A percentile compares a stretch with the other conserved stretches of the same genome.
Evolutionary conservation across 2,797 vertebrate genomes (phyloP).

Genomic region (Molossus molossus): DNA sequence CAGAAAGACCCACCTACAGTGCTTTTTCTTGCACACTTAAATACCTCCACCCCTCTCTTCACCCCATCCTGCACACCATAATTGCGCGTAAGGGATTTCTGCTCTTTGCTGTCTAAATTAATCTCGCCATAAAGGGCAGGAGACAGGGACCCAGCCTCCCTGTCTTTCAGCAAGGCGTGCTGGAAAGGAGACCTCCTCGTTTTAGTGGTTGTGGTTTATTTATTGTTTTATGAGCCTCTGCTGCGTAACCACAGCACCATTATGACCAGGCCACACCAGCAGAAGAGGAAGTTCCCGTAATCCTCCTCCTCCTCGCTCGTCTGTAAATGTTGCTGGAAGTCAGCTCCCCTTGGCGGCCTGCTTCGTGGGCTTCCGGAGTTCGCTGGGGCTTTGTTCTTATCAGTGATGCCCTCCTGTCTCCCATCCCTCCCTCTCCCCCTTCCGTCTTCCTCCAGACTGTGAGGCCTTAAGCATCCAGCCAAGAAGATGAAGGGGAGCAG

Average conservation of each 20-base stretch:
- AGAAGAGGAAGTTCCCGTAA: conserved; percentile 81
- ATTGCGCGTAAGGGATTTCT: neutral
- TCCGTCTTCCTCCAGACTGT: conserved; percentile 75
- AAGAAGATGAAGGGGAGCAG: neutral
- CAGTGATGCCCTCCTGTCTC: conserved; percentile 77
- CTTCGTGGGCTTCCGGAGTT: conserved; percentile 72
- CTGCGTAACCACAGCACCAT: conserved; percentile 71
- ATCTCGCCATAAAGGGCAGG: neutral
- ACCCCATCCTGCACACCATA: rapidly evolving
- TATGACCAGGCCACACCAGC: conserved; percentile 61
- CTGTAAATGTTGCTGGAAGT: conserved; percentile 82
- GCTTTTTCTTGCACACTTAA: neutral
- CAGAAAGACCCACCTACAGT: neutral
- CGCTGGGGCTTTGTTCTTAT: conserved; percentile 77
- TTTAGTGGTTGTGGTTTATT: conserved; percentile 75
- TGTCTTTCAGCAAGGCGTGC: neutral
- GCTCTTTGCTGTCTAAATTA: neutral
- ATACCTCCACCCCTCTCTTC: neutral
- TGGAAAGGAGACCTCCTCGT: conserved; percentile 14
- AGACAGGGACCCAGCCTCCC: neutral
- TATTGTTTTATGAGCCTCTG: conserved; percentile 80
- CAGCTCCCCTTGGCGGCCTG: neutral
- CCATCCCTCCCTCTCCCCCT: conserved; percentile 46
- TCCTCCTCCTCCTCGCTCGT: neutral
- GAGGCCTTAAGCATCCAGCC: conserved; percentile 14